phyloP scores from a whole-genome alignment of 2,113 vertebrate genomes.

The Actenoides lindsayi region DNA sequence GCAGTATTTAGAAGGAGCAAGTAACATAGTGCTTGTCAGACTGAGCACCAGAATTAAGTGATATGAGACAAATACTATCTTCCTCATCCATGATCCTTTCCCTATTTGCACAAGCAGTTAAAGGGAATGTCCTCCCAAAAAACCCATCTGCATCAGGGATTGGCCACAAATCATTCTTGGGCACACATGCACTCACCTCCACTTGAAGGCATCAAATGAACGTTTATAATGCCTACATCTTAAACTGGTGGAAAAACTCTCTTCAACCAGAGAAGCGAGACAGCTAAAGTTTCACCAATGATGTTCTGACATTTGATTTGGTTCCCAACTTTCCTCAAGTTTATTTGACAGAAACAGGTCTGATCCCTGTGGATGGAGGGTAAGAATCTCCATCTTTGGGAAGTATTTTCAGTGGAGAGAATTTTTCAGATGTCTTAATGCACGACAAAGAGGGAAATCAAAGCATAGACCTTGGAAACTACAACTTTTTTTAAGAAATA shows the following conservation, averaged over 20 bases:
- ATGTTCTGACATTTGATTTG: background rate
- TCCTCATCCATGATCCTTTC: background rate
- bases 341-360: background rate
- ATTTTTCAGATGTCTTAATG: background rate
- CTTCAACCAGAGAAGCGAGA: background rate
- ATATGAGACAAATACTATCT: background rate
- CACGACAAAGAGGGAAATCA: background rate
- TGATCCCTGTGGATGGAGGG: background rate
- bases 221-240: background rate
- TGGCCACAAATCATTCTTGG: background rate
- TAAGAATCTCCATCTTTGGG: background rate
- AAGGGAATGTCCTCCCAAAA: background rate
- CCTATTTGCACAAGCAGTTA: background rate
- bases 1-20: background rate
- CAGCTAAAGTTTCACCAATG: background rate
- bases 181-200: rapidly evolving
- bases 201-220: background rate
- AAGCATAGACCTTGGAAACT: background rate
- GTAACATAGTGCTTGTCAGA: background rate
- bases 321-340: background rate
- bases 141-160: rapidly evolving
- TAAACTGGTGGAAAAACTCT: background rate
- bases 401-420: background rate
- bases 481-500: background rate
- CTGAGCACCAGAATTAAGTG: background rate